A percentile compares a stretch with the other conserved stretches of the same genome.
phyloP scores from a whole-genome alignment of 2,888 invertebrate genomes.

The Lottia scabra region DNA sequence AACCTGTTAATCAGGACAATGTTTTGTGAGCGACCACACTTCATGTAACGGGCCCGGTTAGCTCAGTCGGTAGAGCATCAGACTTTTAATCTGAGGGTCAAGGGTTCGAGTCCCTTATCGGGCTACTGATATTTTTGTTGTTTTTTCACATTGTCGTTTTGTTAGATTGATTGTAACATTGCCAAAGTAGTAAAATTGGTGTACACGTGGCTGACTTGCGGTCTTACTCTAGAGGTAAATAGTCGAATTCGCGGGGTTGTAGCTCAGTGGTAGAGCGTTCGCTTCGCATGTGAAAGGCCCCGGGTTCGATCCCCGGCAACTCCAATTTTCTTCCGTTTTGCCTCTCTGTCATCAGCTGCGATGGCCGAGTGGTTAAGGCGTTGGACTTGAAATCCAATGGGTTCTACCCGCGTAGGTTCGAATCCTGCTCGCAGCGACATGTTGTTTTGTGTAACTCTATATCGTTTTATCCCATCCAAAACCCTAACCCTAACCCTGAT shows the following conservation, averaged over 20 bases:
- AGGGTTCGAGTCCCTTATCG: constrained; percentile 11
- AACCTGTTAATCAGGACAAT: no score
- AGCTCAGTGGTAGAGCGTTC: constrained; percentile 44
- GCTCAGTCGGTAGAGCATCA: constrained; percentile 14
- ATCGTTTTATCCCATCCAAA: no score
- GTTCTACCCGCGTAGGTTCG: constrained; percentile 22
- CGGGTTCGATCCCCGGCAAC: constrained; percentile 43
- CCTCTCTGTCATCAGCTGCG: no score
- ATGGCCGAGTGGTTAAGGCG: constrained; percentile 22
- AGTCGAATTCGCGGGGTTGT: constrained; percentile 27
- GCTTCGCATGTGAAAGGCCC: constrained; percentile 46
- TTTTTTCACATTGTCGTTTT: no score
- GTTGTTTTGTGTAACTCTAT: no score
- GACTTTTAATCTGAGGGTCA: constrained; percentile 13
- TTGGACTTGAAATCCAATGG: constrained; percentile 25
- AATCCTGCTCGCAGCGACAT: constrained; percentile 18
- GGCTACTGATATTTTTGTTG: no score
- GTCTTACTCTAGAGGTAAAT: no score
- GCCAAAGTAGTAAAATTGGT: no score
- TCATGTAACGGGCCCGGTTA: constrained; percentile 10
- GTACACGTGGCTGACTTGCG: no score
- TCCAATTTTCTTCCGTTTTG: constrained; percentile 15
- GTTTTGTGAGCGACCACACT: no score
- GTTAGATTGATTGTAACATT: no score
- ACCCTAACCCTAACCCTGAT: no score